Percentiles rank a stretch among this genome's conserved stretches.
Evolutionary conservation across 2,113 vertebrate species (phyloP).

Genomic region (Callaeas wilsoni): DNA sequence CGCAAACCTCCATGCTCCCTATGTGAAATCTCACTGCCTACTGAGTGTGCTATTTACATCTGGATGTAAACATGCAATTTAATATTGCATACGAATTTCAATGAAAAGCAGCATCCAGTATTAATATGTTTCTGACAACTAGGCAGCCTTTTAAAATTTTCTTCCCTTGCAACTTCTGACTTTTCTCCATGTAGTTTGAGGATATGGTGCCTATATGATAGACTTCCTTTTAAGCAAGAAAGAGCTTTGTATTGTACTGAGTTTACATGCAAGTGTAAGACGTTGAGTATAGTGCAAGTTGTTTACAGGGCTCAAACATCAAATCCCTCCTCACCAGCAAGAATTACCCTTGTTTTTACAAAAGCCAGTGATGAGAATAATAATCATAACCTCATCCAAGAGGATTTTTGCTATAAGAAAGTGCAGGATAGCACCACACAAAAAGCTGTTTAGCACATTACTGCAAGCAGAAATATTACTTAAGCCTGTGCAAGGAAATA

Average conservation of each 20-base stretch:
- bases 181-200: background rate
- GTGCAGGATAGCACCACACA: background rate
- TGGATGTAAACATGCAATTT: background rate
- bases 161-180: background rate
- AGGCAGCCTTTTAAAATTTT: background rate
- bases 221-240: background rate
- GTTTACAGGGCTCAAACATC: background rate
- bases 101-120: fast-evolving
- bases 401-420: background rate
- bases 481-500: background rate
- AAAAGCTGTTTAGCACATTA: background rate
- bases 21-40: background rate
- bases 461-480: background rate
- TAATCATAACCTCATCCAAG: background rate
- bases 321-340: background rate
- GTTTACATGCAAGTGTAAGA: background rate
- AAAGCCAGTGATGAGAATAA: background rate
- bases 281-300: background rate
- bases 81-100: background rate
- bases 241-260: background rate
- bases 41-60: background rate
- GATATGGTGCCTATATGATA: too few species aligned
- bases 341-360: background rate
- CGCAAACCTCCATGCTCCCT: background rate
- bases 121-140: background rate